Evolutionary conservation across 2,888 invertebrate genomes (phyloP).

Genomic region (Troglohyphantes excavatus): DNA sequence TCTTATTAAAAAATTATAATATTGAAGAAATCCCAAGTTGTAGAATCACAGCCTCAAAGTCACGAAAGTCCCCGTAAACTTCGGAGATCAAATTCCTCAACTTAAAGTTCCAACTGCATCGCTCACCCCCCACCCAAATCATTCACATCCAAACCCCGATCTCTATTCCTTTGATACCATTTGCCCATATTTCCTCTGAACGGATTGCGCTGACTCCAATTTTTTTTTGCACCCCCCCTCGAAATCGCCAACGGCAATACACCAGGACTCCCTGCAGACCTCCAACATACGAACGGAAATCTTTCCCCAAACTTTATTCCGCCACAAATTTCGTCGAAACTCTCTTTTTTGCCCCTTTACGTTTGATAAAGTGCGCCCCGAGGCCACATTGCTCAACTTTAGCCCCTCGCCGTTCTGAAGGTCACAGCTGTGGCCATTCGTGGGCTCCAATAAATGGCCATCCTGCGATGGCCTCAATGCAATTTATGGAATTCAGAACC

Average conservation of each 20-base stretch:
- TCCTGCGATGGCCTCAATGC: not conserved
- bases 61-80: not conserved
- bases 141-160: not conserved
- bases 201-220: slow-evolving; percentile 50
- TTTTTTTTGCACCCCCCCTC: slow-evolving; percentile 7
- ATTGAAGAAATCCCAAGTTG: too few species aligned
- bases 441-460: not conserved
- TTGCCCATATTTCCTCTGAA: slow-evolving; percentile 12
- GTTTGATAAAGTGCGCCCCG: slow-evolving; percentile 55
- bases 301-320: slow-evolving; percentile 38
- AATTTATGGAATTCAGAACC: slow-evolving; percentile 63
- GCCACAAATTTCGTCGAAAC: slow-evolving; percentile 33
- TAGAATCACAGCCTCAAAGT: too few species aligned
- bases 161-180: slow-evolving; percentile 2
- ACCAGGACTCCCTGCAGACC: too few species aligned
- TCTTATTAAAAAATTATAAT: too few species aligned
- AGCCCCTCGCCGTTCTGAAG: slow-evolving; percentile 9
- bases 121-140: not conserved
- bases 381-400: slow-evolving; percentile 49
- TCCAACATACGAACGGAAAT: too few species aligned
- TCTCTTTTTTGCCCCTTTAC: slow-evolving; percentile 16
- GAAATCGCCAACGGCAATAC: not conserved
- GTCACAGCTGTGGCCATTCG: slow-evolving; percentile 48
- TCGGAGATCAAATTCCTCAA: not conserved
- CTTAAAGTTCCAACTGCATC: not conserved